Conservation (phyloP, 1,140 invertebrate genomes). For the Varroa destructor region DNA sequence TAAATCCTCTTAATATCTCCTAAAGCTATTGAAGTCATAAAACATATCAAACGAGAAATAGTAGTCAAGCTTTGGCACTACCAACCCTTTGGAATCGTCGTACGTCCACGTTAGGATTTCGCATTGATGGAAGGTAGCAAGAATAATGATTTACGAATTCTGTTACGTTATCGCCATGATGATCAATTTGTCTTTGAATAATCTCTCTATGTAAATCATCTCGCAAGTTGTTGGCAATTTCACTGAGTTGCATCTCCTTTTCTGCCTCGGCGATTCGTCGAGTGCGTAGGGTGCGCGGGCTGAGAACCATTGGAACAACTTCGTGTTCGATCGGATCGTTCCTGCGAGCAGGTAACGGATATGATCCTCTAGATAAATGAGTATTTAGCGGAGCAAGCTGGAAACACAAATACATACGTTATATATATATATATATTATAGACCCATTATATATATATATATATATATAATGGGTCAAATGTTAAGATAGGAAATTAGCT, state of each 20-base stretch:
- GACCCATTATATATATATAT: no score
- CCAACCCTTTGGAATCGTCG: conserved; percentile 21
- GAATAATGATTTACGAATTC: conserved; percentile 23
- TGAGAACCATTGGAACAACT: conserved; percentile 14
- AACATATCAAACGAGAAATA: no score
- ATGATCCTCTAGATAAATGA: no score
- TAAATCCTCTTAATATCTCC: no score
- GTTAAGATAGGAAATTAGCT: no score
- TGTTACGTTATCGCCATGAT: background rate
- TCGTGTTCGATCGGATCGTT: background rate
- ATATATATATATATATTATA: no score
- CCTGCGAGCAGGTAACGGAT: no score
- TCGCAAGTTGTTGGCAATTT: background rate
- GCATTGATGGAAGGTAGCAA: conserved; percentile 17
- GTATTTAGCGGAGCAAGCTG: no score
- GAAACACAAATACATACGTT: no score
- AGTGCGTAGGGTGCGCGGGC: background rate
- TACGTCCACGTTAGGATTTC: conserved; percentile 14
- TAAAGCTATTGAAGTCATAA: no score
- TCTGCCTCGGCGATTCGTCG: conserved; percentile 20
- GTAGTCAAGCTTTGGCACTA: background rate
- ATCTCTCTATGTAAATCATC: conserved; percentile 11
- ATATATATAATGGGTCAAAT: no score
- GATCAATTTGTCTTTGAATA: conserved; percentile 10
- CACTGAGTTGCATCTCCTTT: conserved; percentile 7